phyloP scores from a whole-genome alignment of 2,888 invertebrate species.

The Eilema depressum region DNA sequence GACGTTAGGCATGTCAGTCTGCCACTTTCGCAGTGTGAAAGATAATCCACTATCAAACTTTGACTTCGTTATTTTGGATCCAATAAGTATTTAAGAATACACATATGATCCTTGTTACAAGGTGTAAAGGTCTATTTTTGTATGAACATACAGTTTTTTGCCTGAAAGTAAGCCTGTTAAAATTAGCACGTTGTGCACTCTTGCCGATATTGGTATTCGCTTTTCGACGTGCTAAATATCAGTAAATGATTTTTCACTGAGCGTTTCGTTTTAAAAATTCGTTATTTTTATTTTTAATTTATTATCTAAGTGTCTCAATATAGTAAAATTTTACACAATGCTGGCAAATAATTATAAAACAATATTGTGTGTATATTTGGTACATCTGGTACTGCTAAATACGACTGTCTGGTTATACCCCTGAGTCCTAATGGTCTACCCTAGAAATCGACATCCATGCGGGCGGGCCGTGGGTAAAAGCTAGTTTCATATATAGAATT shows the following conservation, averaged over 20 bases:
- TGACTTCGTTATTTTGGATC: conserved; percentile 39
- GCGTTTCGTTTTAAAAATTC: conserved; percentile 10
- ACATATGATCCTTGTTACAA: neutral
- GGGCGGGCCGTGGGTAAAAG: no score
- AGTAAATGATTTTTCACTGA: conserved; percentile 48
- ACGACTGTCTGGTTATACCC: no score
- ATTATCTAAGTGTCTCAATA: neutral
- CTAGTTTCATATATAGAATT: no score
- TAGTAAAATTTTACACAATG: no score
- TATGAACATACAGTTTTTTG: neutral
- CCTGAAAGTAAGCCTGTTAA: neutral
- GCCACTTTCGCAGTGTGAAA: conserved; percentile 41
- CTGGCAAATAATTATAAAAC: no score
- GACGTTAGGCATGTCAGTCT: conserved; percentile 20
- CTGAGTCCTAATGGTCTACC: no score
- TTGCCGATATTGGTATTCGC: conserved; percentile 37
- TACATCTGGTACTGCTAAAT: no score
- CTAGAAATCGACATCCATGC: no score
- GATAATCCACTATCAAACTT: conserved; percentile 47
- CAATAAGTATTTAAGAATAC: conserved; percentile 12
- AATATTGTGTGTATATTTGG: no score
- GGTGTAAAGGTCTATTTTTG: conserved; percentile 13
- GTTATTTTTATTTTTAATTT: neutral
- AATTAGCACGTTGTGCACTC: conserved; percentile 4
- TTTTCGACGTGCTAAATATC: conserved; percentile 46